Conservation (phyloP, 1,140 invertebrate genomes). For the Drosophila lini region DNA sequence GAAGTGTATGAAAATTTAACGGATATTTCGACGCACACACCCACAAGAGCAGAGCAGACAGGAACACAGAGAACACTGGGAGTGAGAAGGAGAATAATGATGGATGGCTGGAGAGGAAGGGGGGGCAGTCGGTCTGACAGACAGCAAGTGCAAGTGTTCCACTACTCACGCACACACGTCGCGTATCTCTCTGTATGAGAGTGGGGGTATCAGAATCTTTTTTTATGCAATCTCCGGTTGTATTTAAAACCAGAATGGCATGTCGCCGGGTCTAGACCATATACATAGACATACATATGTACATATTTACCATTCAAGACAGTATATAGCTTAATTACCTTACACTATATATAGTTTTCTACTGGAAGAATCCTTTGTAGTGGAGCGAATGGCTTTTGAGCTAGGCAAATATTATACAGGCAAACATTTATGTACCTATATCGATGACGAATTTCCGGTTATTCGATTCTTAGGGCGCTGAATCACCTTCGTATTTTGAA, state of each 20-base stretch:
- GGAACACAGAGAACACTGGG: conserved; percentile 17
- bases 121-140: conserved; percentile 16
- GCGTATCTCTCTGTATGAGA: conserved; percentile 1
- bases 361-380: conserved; percentile 3
- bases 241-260: conserved; percentile 20
- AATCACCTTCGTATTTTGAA: conserved; percentile 4
- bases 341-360: not conserved
- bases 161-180: conserved; percentile 9
- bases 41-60: conserved; percentile 22
- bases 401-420: not conserved
- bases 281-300: not conserved
- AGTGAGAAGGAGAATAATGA: conserved; percentile 6
- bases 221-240: conserved; percentile 24
- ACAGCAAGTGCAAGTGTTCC: conserved; percentile 49
- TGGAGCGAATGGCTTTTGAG: conserved; percentile 1
- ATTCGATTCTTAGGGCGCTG: conserved; percentile 10
- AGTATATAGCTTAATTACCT: conserved; percentile 2
- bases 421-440: not conserved
- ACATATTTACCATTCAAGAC: not conserved
- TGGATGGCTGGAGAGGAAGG: conserved; percentile 3
- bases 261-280: conserved; percentile 1
- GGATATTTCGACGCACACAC: conserved; percentile 40
- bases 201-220: conserved; percentile 34
- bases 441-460: conserved; percentile 34
- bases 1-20: conserved; percentile 23